Conservation (phyloP, 2,888 invertebrate genomes). For the Epinotia demarniana region DNA sequence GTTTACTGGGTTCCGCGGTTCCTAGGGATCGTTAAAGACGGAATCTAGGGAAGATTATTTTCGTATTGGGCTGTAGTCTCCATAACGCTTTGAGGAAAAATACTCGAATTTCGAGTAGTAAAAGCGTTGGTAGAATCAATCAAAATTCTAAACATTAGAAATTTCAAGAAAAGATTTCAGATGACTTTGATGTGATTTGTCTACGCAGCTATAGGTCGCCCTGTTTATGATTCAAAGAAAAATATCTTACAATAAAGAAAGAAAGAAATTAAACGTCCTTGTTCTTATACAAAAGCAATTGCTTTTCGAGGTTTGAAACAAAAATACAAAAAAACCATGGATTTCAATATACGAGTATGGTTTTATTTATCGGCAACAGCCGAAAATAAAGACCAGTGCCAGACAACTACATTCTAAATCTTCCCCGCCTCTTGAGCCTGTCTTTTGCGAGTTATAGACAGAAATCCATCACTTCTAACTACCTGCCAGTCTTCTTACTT, state of each 20-base stretch:
- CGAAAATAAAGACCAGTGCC: background rate
- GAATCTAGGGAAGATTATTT: conserved; percentile 27
- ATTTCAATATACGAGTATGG: background rate
- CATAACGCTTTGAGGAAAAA: conserved; percentile 13
- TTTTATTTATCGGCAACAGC: background rate
- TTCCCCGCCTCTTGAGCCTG: background rate
- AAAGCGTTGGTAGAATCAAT: conserved; percentile 24
- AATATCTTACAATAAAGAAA: background rate
- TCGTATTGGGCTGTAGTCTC: conserved; percentile 23
- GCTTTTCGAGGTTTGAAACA: background rate
- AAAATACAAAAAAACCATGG: too few relatives aligned
- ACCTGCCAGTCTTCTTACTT: background rate
- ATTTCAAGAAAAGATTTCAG: conserved; percentile 2
- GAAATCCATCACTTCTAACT: too few relatives aligned
- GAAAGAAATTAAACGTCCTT: background rate
- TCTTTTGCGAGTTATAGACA: background rate
- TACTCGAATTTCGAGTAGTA: conserved; percentile 17
- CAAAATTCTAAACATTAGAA: background rate
- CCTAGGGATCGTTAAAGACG: conserved; percentile 34
- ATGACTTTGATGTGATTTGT: conserved; percentile 16
- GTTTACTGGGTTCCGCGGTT: conserved; percentile 41
- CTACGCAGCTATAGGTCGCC: background rate
- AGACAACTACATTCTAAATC: background rate
- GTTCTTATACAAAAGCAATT: background rate
- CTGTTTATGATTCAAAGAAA: background rate